Evolutionary conservation across 2,888 invertebrate species (phyloP), one percentile per base, ranked within the genome.

Genomic region (Nasonovia ribisnigri): DNA sequence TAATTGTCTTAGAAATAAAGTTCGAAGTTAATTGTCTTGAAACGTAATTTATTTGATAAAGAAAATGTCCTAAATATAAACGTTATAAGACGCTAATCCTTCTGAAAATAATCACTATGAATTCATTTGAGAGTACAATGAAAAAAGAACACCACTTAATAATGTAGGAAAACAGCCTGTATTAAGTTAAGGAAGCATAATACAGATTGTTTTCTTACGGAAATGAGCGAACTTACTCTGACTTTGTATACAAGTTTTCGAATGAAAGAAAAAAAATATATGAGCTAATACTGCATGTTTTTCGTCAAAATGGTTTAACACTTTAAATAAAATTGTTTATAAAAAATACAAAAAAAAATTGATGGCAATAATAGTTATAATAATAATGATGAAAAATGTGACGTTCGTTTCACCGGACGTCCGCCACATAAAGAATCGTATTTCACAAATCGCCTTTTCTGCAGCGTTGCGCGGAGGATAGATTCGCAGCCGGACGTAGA

Each of bases 21-120:
- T 86, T 57, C 43, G 43, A 29, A 91, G 91, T 84, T 91, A 91
- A 91, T 91, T 60, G 91, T 46, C 86, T 36, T 46, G 57, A 91
- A 86, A 91, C n/a, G 36, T 46, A 42, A 86, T 91, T 91, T 91
- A 91, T 91, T 91, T 26, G 46, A 86, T n/a, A 86, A 43, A 77
- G 43, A 57, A 86, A 86, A 84, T n/a, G 42, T 86, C 24, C 84
- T 16, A 16, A 54, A 54, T 91, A 54, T 24, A 91, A 84, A 86
- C 46, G 42, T 57, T 43, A 57, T 54, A 57, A 84, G 57, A 86
- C 43, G 24, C 42, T 86, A 86, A 86, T 91, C 86, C 91, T 43
- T 57, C 8, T 86, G 46, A 57, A 57, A 91, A 46, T 57, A 86
- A 91, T 57, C 84, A 46, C 84, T 24, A 29, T 24, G n/a, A 57